Conservation (phyloP, 1,140 invertebrate genomes). For the Pomacea maculata region DNA sequence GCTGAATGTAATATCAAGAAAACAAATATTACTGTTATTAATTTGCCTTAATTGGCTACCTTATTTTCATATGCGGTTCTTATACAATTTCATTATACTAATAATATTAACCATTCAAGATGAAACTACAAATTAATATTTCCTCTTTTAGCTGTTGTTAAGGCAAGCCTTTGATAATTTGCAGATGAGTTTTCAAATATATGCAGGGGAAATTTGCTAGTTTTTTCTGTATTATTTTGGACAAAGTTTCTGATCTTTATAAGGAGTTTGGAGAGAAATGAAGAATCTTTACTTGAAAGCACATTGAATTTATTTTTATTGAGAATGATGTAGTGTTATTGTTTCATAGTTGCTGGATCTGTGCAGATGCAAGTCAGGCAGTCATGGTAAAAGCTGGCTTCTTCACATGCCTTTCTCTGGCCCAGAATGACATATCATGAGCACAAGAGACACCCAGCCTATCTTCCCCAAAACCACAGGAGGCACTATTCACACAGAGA, state of each 20-base stretch:
- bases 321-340: neutral
- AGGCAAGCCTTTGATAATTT: too few species aligned
- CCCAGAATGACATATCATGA: constrained; percentile 18
- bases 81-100: too few species aligned
- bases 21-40: too few species aligned
- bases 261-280: neutral
- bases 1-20: too few species aligned
- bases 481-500: constrained; percentile 17
- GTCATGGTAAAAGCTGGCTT: neutral
- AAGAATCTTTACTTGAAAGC: neutral
- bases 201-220: too few species aligned
- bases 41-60: too few species aligned
- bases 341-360: neutral
- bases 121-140: too few species aligned
- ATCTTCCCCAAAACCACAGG: neutral
- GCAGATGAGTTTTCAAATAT: too few species aligned
- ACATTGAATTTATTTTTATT: neutral
- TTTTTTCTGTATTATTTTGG: too few species aligned
- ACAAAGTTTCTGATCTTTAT: neutral
- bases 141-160: too few species aligned
- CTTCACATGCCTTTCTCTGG: neutral
- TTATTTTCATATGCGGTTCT: too few species aligned
- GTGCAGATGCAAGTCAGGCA: neutral
- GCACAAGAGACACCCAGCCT: neutral
- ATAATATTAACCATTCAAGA: too few species aligned